Conservation (phyloP, 2,888 invertebrate species). For the Anoplius nigerrimus region DNA sequence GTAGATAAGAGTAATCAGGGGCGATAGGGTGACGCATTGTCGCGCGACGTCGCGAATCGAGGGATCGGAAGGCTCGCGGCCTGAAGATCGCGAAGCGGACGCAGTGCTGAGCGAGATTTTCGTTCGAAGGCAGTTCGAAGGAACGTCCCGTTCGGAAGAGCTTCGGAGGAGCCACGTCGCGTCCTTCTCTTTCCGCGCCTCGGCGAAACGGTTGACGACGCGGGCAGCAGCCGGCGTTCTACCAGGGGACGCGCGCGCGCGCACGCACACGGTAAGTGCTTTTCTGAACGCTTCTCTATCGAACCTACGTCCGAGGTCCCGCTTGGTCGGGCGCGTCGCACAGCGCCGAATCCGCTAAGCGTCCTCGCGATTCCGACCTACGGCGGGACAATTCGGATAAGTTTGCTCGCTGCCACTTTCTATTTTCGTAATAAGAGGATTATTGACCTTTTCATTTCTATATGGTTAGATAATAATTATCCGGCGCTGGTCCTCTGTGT, state of each 20-base stretch:
- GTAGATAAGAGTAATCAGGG: slow-evolving; percentile 39
- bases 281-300: background rate
- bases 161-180: slow-evolving; percentile 8
- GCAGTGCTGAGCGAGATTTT: background rate
- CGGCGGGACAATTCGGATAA: background rate
- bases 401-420: no score
- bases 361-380: background rate
- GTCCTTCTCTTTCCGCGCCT: slow-evolving; percentile 2
- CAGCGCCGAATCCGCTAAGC: background rate
- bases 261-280: background rate
- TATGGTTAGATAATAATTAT: no score
- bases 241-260: background rate
- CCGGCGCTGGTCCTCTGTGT: no score
- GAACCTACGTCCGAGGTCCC: background rate
- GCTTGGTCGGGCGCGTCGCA: background rate
- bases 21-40: slow-evolving; percentile 32
- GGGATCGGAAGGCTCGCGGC: slow-evolving; percentile 22
- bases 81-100: background rate
- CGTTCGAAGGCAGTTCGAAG: background rate
- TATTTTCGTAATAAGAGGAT: no score
- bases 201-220: slow-evolving; percentile 11
- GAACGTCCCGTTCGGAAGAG: background rate
- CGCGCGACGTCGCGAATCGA: background rate
- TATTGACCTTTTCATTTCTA: no score
- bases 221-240: slow-evolving; percentile 37